Evolutionary conservation across 53 echinoderm and acorn worm species (phyloP).

Genomic region (Patiria pectinifera): DNA sequence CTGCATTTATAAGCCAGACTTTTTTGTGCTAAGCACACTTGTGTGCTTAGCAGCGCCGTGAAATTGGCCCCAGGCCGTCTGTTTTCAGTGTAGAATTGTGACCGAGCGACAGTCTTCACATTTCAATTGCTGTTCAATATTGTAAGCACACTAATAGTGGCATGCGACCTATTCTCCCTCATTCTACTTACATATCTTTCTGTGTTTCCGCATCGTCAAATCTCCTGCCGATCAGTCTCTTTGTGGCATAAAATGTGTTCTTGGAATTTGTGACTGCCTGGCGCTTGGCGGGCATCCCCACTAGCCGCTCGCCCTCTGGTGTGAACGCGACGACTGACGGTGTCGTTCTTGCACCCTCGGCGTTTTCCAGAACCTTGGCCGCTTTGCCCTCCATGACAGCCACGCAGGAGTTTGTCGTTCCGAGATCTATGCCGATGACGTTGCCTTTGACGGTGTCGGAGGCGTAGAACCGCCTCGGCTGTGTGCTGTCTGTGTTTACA

Average conservation of each 20-base stretch:
- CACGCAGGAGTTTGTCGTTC: slow-evolving; percentile 98
- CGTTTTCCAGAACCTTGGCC: slow-evolving; percentile 91
- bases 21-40: no score
- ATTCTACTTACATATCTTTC: slow-evolving; percentile 89
- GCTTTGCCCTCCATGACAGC: slow-evolving; percentile 97
- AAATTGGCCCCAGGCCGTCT: no score
- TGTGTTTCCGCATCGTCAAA: slow-evolving; percentile 90
- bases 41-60: no score
- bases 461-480: slow-evolving; percentile 72
- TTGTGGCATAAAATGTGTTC: slow-evolving; percentile 91
- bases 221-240: slow-evolving; percentile 90
- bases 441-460: slow-evolving; percentile 88
- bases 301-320: slow-evolving; percentile 86
- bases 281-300: slow-evolving; percentile 98
- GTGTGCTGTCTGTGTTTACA: slow-evolving; percentile 65
- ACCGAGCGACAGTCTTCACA: no score
- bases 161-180: not conserved
- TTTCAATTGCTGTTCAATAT: no score
- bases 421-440: slow-evolving; percentile 92
- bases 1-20: no score
- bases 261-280: slow-evolving; percentile 97
- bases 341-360: slow-evolving; percentile 96
- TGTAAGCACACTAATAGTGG: no score
- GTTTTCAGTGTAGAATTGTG: no score
- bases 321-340: slow-evolving; percentile 97